Evolutionary conservation across 2,888 invertebrate genomes (phyloP).

Genomic region (Carabus problematicus): DNA sequence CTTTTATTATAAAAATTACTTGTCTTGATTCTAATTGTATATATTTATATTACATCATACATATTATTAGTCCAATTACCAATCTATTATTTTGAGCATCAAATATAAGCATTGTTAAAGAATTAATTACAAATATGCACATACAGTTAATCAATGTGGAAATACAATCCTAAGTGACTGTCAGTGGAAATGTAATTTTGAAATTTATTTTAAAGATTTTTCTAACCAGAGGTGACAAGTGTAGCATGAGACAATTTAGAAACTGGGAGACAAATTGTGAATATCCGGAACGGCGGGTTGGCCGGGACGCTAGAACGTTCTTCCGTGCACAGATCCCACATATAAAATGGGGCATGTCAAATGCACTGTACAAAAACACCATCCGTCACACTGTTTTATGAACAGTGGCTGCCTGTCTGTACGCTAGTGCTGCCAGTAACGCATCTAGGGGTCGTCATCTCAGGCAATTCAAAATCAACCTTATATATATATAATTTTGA

Average conservation of each 20-base stretch:
- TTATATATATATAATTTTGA: too few species aligned
- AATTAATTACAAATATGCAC: too few species aligned
- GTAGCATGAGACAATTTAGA: constrained; percentile 19
- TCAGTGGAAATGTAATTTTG: constrained; percentile 12
- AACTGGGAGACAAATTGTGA: constrained; percentile 27
- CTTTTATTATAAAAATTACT: too few species aligned
- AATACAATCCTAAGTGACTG: too few species aligned
- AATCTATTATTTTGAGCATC: too few species aligned
- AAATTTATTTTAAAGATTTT: constrained; percentile 22
- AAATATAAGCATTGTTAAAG: too few species aligned
- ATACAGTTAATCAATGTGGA: too few species aligned
- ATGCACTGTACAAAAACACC: constrained; percentile 37
- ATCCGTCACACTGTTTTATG: constrained; percentile 34
- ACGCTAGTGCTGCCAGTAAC: background rate
- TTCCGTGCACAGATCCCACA: constrained; percentile 3
- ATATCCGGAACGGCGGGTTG: constrained; percentile 23
- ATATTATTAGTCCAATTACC: too few species aligned
- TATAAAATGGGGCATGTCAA: constrained; percentile 34
- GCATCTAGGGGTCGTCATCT: too few species aligned
- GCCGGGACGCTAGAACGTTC: background rate
- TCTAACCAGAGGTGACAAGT: constrained; percentile 12
- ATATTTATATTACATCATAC: too few species aligned
- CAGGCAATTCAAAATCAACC: too few species aligned
- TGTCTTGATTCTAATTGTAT: too few species aligned
- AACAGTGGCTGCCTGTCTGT: constrained; percentile 9